These are phyloP conservation scores for Drosophila pseudotakahashii DNA, from an alignment of 2,888 invertebrate species.

Conservation along the genomic window DNA sequence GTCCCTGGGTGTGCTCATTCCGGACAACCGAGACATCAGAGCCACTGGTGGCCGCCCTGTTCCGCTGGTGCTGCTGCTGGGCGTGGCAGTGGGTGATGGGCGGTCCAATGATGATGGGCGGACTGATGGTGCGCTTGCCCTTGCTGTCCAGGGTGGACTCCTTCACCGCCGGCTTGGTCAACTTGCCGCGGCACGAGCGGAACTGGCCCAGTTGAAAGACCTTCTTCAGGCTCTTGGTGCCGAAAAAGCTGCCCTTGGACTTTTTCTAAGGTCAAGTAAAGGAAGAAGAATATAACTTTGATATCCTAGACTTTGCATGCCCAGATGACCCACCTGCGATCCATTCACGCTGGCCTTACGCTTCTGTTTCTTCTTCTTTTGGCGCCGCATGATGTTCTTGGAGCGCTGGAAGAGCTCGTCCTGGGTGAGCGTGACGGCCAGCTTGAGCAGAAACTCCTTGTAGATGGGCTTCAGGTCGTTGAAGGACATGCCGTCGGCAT, in stretches of 20 bases:
- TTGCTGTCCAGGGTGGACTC: constrained; percentile 49
- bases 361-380: constrained; percentile 89
- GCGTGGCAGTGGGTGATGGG: constrained; percentile 62
- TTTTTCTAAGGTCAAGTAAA: constrained; percentile 84
- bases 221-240: constrained; percentile 87
- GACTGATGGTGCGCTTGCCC: constrained; percentile 53
- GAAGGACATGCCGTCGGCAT: constrained; percentile 96
- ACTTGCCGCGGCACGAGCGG: constrained; percentile 83
- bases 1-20: constrained; percentile 86
- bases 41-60: constrained; percentile 87
- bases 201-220: constrained; percentile 86
- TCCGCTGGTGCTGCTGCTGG: constrained; percentile 83
- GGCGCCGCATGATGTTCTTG: constrained; percentile 94
- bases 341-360: constrained; percentile 83
- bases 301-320: too few species aligned
- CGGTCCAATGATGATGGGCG: constrained; percentile 69
- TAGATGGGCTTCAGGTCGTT: constrained; percentile 96
- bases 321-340: constrained; percentile 64
- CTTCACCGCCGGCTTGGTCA: constrained; percentile 60
- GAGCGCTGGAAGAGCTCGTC: constrained; percentile 95
- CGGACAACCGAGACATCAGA: constrained; percentile 88
- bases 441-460: constrained; percentile 93
- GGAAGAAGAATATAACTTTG: too few species aligned
- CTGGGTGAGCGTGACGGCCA: constrained; percentile 95
- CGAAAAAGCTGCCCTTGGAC: constrained; percentile 86